Evolutionary conservation across 1,140 invertebrate species (phyloP).

Genomic region (Eciton burchellii): DNA sequence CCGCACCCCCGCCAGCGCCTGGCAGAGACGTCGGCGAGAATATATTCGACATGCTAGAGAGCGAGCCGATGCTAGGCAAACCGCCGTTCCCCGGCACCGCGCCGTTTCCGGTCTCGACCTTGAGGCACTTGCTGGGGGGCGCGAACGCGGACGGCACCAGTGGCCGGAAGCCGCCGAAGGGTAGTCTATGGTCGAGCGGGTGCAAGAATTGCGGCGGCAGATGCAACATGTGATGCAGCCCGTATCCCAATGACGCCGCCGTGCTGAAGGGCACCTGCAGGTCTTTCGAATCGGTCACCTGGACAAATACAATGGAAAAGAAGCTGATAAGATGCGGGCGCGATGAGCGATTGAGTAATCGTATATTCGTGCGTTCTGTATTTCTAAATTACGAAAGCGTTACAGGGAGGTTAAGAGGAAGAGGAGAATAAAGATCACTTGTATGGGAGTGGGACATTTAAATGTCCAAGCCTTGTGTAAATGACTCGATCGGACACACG

Average conservation of each 20-base stretch:
- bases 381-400: background rate
- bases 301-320: background rate
- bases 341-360: background rate
- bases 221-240: conserved; percentile 86
- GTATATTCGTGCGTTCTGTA: background rate
- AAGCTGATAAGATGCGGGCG: background rate
- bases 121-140: conserved; percentile 86
- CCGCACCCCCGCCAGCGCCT: conserved; percentile 75
- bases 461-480: background rate
- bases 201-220: conserved; percentile 86
- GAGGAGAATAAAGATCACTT: background rate
- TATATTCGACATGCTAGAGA: conserved; percentile 84
- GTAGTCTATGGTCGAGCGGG: conserved; percentile 84
- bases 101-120: conserved; percentile 83
- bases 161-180: conserved; percentile 83
- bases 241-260: conserved; percentile 85
- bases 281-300: conserved; percentile 86
- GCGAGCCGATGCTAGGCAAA: conserved; percentile 81
- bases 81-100: conserved; percentile 77
- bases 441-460: background rate
- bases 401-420: background rate
- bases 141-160: conserved; percentile 86
- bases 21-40: conserved; percentile 82
- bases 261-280: conserved; percentile 85
- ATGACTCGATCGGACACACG: background rate